phyloP scores from a whole-genome alignment of 2,888 invertebrate genomes.

The Lepas anatifera region DNA sequence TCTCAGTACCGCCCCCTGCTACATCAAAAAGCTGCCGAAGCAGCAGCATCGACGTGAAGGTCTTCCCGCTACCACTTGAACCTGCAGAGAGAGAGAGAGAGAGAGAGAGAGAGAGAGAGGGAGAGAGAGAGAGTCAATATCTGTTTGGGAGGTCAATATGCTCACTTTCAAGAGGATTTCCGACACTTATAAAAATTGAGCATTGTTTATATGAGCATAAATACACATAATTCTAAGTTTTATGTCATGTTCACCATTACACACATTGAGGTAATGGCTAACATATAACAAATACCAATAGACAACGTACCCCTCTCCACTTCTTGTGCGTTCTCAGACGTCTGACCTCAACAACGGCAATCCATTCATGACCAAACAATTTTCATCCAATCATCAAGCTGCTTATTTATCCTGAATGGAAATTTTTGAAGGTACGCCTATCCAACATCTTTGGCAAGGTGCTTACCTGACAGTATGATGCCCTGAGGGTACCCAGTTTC shows the following conservation, averaged over 20 bases:
- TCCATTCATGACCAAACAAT: no score
- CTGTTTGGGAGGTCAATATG: no score
- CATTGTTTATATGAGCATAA: no score
- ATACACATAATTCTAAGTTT: no score
- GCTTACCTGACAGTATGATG: conserved; percentile 54
- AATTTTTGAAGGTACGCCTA: conserved; percentile 42
- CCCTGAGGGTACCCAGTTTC: conserved; percentile 94
- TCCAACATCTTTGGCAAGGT: conserved; percentile 43
- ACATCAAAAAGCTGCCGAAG: conserved; percentile 82
- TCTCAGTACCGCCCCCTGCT: conserved; percentile 77
- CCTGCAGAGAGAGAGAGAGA: conserved; percentile 40
- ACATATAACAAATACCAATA: no score
- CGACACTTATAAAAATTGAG: no score
- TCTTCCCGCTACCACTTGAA: conserved; percentile 86
- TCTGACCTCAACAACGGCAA: conserved; percentile 82
- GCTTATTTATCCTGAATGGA: conserved; percentile 69
- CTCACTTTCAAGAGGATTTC: no score
- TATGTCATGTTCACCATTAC: no score
- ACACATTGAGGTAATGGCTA: no score
- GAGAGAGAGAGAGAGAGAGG: no score
- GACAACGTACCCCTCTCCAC: conserved; percentile 41
- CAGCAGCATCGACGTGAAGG: conserved; percentile 80
- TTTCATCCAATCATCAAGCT: no score
- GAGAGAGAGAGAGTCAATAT: no score
- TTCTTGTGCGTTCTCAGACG: conserved; percentile 83